Conservation (phyloP, 2,797 vertebrate genomes). For the Tamandua tetradactyla region DNA sequence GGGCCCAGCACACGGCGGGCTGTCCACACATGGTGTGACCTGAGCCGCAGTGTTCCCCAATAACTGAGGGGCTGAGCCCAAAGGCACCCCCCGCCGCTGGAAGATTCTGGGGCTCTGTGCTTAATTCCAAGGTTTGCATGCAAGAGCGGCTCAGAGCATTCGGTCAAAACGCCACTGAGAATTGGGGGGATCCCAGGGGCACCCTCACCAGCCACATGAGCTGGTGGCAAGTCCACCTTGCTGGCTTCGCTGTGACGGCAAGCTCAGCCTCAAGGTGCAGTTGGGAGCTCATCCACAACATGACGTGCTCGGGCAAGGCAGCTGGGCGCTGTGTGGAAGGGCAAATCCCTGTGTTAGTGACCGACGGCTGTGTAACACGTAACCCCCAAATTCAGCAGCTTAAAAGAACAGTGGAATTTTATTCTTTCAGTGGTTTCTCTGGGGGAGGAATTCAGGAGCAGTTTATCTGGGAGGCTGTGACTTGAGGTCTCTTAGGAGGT, state of each 20-base stretch:
- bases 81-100: too few relatives aligned
- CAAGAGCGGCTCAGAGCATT: background rate
- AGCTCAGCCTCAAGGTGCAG: background rate
- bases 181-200: background rate
- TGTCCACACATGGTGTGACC: background rate
- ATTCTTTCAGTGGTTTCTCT: background rate
- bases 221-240: background rate
- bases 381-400: too few relatives aligned
- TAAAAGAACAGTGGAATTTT: background rate
- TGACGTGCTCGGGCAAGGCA: background rate
- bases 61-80: background rate
- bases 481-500: rapidly evolving
- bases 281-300: background rate
- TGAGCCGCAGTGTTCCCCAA: background rate
- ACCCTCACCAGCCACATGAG: rapidly evolving
- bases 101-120: background rate
- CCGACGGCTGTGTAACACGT: background rate
- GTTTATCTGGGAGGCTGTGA: background rate
- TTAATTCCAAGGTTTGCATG: too few relatives aligned
- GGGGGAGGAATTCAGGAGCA: too few relatives aligned
- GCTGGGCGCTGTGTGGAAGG: background rate
- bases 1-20: background rate
- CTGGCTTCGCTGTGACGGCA: background rate
- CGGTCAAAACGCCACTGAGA: background rate
- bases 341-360: background rate